Conservation (phyloP, 2,888 invertebrate genomes). For the Nomada ferruginata region DNA sequence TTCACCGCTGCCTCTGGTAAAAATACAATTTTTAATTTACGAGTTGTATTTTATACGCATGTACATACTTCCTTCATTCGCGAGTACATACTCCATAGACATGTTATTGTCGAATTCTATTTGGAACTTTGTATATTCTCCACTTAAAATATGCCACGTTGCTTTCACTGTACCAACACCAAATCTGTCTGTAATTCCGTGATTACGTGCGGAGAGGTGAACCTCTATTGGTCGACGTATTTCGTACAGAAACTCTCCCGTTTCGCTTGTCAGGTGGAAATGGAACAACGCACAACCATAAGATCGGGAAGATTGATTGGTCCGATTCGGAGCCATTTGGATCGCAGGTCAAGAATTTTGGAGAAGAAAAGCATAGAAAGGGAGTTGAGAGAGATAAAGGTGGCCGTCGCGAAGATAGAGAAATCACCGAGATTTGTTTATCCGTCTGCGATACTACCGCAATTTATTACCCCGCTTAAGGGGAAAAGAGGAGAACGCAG, state of each 20-base stretch:
- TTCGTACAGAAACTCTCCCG: conserved; percentile 47
- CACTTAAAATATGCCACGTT: too few species aligned
- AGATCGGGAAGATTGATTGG: conserved; percentile 41
- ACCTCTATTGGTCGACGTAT: conserved; percentile 10
- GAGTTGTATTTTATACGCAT: too few species aligned
- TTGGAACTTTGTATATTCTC: background rate
- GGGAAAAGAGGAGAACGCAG: background rate
- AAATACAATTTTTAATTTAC: too few species aligned
- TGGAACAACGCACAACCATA: conserved; percentile 30
- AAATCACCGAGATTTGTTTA: conserved; percentile 61
- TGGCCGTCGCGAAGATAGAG: background rate
- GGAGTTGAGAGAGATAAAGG: background rate
- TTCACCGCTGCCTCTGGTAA: too few species aligned
- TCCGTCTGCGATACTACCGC: conserved; percentile 46
- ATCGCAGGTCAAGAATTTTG: conserved; percentile 11
- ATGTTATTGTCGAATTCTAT: background rate
- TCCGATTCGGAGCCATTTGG: background rate
- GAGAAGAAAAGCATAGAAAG: background rate
- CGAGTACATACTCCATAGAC: too few species aligned
- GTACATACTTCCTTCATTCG: too few species aligned
- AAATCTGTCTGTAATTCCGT: background rate
- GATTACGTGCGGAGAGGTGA: background rate
- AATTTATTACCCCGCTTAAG: conserved; percentile 55
- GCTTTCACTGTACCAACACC: background rate
- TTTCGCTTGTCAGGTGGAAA: conserved; percentile 36